Conservation (phyloP, 2,797 vertebrate genomes). For the Pelochelys cantorii region DNA sequence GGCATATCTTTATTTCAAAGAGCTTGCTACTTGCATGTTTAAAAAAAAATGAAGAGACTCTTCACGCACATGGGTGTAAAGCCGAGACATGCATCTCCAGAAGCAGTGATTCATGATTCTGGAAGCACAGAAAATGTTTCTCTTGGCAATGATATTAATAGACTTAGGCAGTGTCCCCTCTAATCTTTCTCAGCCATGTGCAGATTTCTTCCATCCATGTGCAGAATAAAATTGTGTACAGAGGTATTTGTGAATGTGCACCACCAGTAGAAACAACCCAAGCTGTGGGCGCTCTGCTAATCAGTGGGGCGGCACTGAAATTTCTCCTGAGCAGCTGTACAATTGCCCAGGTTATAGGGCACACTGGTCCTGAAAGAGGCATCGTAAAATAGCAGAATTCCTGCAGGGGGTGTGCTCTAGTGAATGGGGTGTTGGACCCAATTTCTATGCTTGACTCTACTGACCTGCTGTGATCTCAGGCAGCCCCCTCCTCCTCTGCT, state of each 20-base stretch:
- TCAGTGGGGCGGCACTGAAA: no score
- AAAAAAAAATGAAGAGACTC: rapidly evolving
- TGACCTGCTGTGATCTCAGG: background rate
- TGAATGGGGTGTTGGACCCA: rapidly evolving
- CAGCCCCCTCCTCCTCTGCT: background rate
- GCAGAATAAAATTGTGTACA: no score
- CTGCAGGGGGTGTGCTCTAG: background rate
- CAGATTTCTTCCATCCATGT: no score
- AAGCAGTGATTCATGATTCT: rapidly evolving
- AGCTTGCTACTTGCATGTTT: background rate
- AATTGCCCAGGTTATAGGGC: no score
- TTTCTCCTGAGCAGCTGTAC: no score
- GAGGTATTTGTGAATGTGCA: no score
- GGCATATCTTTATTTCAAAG: background rate
- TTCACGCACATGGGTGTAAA: rapidly evolving
- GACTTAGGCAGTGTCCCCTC: no score
- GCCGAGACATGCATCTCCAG: rapidly evolving
- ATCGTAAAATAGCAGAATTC: no score
- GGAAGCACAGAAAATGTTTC: background rate
- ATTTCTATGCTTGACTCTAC: background rate
- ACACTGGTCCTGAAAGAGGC: no score
- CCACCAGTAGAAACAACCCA: no score
- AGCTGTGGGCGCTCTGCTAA: no score
- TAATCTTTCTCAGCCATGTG: no score
- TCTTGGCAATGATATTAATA: rapidly evolving